Base-by-base conservation (phyloP, 2,113 vertebrate genomes). In the Melierax canorus region DNA sequence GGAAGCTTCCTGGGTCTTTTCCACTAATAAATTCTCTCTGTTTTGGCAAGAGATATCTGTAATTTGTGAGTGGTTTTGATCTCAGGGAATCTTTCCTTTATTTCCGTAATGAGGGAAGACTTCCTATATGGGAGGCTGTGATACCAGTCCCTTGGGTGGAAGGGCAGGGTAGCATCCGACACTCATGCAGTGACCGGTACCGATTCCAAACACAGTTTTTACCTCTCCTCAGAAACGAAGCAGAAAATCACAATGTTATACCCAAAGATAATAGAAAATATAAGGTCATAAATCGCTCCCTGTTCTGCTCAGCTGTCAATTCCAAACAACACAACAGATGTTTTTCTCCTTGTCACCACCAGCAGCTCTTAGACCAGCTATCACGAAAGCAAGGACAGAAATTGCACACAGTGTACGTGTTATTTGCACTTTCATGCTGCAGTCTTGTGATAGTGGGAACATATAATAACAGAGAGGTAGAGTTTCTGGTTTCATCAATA, bases 211-310 rank as follows among this genome's bases (percentile, higher is more conserved):
- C 56, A 68, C 16, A 34, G 66, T 66, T 79, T 74, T 85, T 84
- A 87, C 80, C 80, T 75, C 62, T 53, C 45, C 64, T 91, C 69
- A 91, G 80, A 87, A 93, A 86, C 36, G 51, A 91, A 82, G 36
- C 73, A 95, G 76, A 95, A 95, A 94, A 89, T 92, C 80, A 94
- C 27, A 67, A 46, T 41, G 69, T 46, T 94, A 39, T 85, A 48
- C 66, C 29, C 1, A 3, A 91, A 32, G 20, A 89, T 59, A 91
- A 68, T 26, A 88, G 58, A 92, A 96, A 85, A 89, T 94, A 56
- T 18, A 82, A 84, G 66, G 60, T 58, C 45, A 78, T 71, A 88
- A 95, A 89, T 79, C 2, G 11, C 45, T 89, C 68, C 12, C 51
- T 75, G n/a, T 86, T 91, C 58, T 85, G 62, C 72, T 74, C 41